These are phyloP conservation scores for Intellagama lesueurii DNA, from an alignment of 2,797 vertebrate species.

Conservation along the genomic window DNA sequence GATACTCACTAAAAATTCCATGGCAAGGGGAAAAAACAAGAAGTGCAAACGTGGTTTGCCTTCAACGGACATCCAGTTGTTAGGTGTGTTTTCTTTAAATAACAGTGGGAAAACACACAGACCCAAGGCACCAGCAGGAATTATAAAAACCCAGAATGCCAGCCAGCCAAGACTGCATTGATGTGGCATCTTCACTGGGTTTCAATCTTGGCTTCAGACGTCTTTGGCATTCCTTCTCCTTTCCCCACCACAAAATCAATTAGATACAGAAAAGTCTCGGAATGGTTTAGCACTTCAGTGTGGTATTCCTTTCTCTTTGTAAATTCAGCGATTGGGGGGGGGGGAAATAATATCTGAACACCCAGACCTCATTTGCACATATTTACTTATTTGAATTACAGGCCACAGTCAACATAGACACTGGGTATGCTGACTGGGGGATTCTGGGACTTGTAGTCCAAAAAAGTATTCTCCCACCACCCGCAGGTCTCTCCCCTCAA, in stretches of 20 bases:
- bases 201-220: constrained; percentile 50
- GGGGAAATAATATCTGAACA: not conserved
- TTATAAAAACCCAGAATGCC: constrained; percentile 54
- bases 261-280: constrained; percentile 14
- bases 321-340: not conserved
- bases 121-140: constrained; percentile 65
- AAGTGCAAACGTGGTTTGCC: constrained; percentile 50
- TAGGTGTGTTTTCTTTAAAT: constrained; percentile 70
- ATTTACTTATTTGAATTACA: too few relatives aligned
- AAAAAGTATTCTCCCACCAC: too few relatives aligned
- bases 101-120: constrained; percentile 55
- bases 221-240: constrained; percentile 39
- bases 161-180: constrained; percentile 41
- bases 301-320: not conserved
- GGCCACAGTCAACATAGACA: too few relatives aligned
- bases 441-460: too few relatives aligned
- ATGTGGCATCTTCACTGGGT: constrained; percentile 60
- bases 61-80: constrained; percentile 65
- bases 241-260: constrained; percentile 40
- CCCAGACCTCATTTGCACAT: too few relatives aligned
- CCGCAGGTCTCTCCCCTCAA: not conserved
- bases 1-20: constrained; percentile 62
- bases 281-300: constrained; percentile 6
- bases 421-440: too few relatives aligned
- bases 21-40: constrained; percentile 55